Conservation (phyloP, 1,140 invertebrate species). For the Asbolus verrucosus region DNA sequence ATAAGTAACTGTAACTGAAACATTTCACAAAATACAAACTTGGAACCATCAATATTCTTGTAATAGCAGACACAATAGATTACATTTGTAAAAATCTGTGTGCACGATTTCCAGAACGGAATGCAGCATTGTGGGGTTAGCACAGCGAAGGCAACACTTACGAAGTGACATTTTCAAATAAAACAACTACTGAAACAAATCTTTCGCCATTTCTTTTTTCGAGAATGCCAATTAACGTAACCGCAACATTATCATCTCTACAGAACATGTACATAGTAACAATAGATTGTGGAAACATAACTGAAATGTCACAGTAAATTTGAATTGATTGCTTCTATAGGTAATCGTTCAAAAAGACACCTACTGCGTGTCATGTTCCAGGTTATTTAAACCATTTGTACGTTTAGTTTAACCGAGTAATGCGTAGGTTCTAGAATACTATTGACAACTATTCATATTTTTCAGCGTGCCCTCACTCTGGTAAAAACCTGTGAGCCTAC, state of each 20-base stretch:
- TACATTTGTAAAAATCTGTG: slow-evolving; percentile 15
- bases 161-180: slow-evolving; percentile 22
- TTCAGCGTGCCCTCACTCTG: slow-evolving; percentile 77
- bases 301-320: background rate
- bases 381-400: too few relatives aligned
- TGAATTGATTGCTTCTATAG: background rate
- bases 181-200: background rate
- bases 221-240: background rate
- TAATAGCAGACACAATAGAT: slow-evolving; percentile 15
- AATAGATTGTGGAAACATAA: too few relatives aligned
- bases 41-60: slow-evolving; percentile 1
- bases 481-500: slow-evolving; percentile 94
- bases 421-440: too few relatives aligned
- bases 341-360: background rate
- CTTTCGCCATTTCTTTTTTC: background rate
- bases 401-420: too few relatives aligned
- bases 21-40: too few relatives aligned
- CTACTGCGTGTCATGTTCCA: too few relatives aligned
- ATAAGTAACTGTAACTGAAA: too few relatives aligned
- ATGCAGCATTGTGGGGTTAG: slow-evolving; percentile 21
- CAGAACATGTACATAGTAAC: background rate
- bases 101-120: slow-evolving; percentile 38
- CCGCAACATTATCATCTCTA: too few relatives aligned
- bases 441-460: background rate
- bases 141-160: background rate